These are phyloP conservation scores for Sinocyclocheilus anshuiensis DNA, from an alignment of 2,113 vertebrate genomes.

Conservation along the genomic window DNA sequence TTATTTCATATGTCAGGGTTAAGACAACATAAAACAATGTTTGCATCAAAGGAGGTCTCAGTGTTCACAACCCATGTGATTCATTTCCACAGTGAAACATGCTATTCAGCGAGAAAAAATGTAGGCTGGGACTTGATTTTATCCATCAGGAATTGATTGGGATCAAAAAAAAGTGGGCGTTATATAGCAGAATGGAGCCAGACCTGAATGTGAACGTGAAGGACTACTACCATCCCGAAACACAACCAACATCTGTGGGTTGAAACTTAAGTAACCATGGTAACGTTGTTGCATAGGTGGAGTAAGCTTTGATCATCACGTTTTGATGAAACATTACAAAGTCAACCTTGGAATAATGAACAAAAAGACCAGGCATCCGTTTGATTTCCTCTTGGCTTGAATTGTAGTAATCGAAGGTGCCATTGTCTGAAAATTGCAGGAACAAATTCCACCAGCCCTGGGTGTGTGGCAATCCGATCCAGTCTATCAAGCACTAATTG, in stretches of 20 bases:
- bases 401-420: not conserved
- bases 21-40: not conserved
- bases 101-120: not conserved
- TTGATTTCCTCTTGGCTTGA: not conserved
- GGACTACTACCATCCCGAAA: conserved; percentile 6
- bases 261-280: not conserved
- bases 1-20: too few relatives aligned
- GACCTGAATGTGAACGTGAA: conserved; percentile 4
- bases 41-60: not conserved
- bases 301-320: not conserved
- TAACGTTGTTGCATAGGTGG: conserved; percentile 1
- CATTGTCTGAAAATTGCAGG: not conserved
- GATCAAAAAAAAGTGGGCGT: not conserved
- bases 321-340: not conserved
- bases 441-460: not conserved
- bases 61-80: not conserved
- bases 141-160: conserved; percentile 1
- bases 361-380: not conserved
- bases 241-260: not conserved
- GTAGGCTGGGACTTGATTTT: not conserved
- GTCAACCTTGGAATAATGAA: not conserved
- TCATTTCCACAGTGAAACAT: not conserved
- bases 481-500: not conserved
- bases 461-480: not conserved
- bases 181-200: not conserved